These are phyloP conservation scores for Ophion costatus DNA, from an alignment of 2,888 invertebrate genomes.

Conservation along the genomic window DNA sequence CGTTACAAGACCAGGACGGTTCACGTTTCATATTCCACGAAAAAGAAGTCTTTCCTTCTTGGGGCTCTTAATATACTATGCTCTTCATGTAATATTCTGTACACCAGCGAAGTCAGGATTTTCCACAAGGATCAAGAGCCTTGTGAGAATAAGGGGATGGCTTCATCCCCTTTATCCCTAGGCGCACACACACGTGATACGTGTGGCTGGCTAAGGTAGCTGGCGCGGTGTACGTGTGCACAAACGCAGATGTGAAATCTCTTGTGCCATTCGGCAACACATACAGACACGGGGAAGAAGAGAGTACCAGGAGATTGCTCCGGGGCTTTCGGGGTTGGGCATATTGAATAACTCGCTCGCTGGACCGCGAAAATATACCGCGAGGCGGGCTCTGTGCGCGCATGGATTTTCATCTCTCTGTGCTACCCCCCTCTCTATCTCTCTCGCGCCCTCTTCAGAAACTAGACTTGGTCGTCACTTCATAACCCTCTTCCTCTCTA, in stretches of 20 bases:
- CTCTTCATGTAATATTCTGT: conserved; percentile 18
- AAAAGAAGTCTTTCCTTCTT: background rate
- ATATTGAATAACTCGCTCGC: conserved; percentile 84
- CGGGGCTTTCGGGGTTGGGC: conserved; percentile 82
- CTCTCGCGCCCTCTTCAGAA: conserved; percentile 12
- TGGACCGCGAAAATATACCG: conserved; percentile 84
- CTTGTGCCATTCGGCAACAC: conserved; percentile 40
- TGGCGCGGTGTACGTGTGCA: conserved; percentile 43
- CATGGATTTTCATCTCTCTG: conserved; percentile 53
- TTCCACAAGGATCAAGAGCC: conserved; percentile 51
- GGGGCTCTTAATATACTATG: conserved; percentile 13
- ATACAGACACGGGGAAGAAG: conserved; percentile 65
- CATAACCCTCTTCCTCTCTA: conserved; percentile 44
- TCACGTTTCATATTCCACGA: conserved; percentile 2
- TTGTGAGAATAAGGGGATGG: conserved; percentile 31
- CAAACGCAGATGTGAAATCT: conserved; percentile 62
- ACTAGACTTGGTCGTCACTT: conserved; percentile 45
- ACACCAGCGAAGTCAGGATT: conserved; percentile 36
- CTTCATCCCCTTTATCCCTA: conserved; percentile 47
- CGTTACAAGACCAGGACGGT: background rate
- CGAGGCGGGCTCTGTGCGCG: conserved; percentile 69
- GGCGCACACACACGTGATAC: conserved; percentile 12
- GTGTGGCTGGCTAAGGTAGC: conserved; percentile 13
- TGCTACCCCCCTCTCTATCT: conserved; percentile 11
- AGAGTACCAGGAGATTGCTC: conserved; percentile 79